A percentile compares a stretch with the other conserved stretches of the same genome.
These are phyloP conservation scores for Nesidiocoris tenuis DNA, from an alignment of 2,888 invertebrate genomes.

Conservation along the genomic window DNA sequence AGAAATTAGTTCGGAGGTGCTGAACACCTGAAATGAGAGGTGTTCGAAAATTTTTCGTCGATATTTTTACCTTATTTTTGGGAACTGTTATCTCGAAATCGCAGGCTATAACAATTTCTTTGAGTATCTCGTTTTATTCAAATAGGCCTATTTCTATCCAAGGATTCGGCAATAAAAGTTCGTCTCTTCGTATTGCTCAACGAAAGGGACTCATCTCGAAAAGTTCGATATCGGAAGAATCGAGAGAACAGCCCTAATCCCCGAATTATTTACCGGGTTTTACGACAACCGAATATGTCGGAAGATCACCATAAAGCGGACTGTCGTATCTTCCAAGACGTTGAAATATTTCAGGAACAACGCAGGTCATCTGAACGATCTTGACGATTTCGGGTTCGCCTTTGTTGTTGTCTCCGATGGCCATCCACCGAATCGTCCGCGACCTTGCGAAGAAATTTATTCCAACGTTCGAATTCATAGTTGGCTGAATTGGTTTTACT, in stretches of 20 bases:
- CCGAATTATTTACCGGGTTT: neutral
- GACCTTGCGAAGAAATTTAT: neutral
- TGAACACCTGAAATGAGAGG: no score
- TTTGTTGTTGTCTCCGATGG: neutral
- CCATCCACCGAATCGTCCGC: neutral
- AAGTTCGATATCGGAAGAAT: neutral
- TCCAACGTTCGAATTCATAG: neutral
- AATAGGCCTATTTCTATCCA: no score
- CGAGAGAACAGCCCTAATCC: neutral
- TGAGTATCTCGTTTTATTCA: no score
- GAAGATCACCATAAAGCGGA: no score
- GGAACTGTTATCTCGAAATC: no score
- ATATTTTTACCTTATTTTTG: no score
- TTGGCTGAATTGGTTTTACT: neutral
- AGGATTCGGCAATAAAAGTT: no score
- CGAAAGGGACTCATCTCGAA: neutral
- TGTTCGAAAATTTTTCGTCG: no score
- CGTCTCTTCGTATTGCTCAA: no score
- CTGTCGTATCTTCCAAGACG: neutral
- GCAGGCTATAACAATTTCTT: no score
- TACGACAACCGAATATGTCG: neutral
- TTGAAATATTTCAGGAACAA: neutral
- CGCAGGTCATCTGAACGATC: neutral
- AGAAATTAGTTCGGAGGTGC: no score
- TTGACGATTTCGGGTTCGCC: neutral